These are phyloP conservation scores for Caenorhabditis sinica DNA, from an alignment of 2,888 invertebrate genomes.

Conservation along the genomic window DNA sequence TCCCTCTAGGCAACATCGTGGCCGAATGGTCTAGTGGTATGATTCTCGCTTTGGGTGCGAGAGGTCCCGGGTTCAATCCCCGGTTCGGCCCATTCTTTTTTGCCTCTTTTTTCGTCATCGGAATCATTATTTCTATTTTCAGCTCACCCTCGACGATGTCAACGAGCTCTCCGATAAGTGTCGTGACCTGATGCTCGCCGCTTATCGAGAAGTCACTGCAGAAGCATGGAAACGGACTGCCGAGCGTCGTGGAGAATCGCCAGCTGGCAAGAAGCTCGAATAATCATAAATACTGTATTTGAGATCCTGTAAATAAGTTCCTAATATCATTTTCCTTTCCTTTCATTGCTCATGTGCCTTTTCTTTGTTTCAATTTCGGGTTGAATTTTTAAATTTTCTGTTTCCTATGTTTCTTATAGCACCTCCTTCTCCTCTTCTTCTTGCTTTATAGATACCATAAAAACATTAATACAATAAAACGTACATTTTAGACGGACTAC, in stretches of 20 bases:
- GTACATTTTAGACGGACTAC: conserved; percentile 11
- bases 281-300: neutral
- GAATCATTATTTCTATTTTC: conserved; percentile 21
- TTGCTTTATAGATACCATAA: conserved; percentile 6
- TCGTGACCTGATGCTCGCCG: conserved; percentile 71
- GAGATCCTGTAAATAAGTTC: conserved; percentile 1
- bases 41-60: conserved; percentile 84
- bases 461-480: conserved; percentile 14
- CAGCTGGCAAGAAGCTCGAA: conserved; percentile 22
- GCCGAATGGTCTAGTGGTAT: conserved; percentile 83
- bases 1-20: conserved; percentile 67
- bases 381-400: conserved; percentile 18
- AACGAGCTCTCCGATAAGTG: conserved; percentile 69
- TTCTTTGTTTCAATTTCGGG: neutral
- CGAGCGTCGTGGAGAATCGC: conserved; percentile 29
- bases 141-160: conserved; percentile 76
- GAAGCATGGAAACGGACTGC: conserved; percentile 68
- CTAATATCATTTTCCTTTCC: neutral
- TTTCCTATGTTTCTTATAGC: conserved; percentile 1
- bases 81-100: conserved; percentile 76
- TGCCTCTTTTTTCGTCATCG: neutral
- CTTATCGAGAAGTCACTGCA: conserved; percentile 66
- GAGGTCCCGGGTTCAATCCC: conserved; percentile 83
- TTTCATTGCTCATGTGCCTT: neutral
- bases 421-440: neutral